Evolutionary conservation across 1,140 invertebrate species (phyloP), one percentile per base, ranked within the genome.

Genomic region (Eriosoma lanigerum): DNA sequence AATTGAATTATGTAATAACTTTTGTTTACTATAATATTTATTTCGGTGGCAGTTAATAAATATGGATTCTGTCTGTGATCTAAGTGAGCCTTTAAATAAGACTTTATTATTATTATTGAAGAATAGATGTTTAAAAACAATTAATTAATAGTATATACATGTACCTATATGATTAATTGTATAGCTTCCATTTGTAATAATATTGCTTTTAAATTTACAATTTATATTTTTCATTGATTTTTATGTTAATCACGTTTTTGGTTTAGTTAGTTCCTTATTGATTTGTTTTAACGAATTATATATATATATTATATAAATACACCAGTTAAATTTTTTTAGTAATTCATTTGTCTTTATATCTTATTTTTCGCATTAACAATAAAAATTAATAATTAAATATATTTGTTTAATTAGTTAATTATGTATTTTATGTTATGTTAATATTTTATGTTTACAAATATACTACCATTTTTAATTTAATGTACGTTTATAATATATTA

Each of bases 1-100:
- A 58, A 56, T n/a, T 24, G 12, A 75, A 75, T 9, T 56, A 44
- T 75, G 8, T 44, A 32, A 58, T 56, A 38, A n/a, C 21, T 54
- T 32, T 56, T 56, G 50, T 75, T 12, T 21, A 44, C 8, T 17
- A 3, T 56, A 26, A 56, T 44, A 44, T 24, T 21, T 29, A 76
- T 76, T 21, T 76, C 17, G 13, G 32, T 38, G 24, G 19, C 32
- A 75, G n/a, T 44, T 17, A n/a, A 15, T 75, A 58, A 56, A 56
- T 76, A 19, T 44, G 52, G 72, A 76, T 58, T 56, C 52, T 56
- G n/a, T 76, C 72, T 76, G 72, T 76, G 72, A 76, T 76, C 26
- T 76, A 76, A 48, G 15, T 44, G 56, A 76, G 52, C 72, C 29
- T 75, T 56, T 75, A 5, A 75, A 10, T 38, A 24, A 56, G 72